Conservation (phyloP, 1,140 invertebrate species). For the Bilobella aurantiaca region DNA sequence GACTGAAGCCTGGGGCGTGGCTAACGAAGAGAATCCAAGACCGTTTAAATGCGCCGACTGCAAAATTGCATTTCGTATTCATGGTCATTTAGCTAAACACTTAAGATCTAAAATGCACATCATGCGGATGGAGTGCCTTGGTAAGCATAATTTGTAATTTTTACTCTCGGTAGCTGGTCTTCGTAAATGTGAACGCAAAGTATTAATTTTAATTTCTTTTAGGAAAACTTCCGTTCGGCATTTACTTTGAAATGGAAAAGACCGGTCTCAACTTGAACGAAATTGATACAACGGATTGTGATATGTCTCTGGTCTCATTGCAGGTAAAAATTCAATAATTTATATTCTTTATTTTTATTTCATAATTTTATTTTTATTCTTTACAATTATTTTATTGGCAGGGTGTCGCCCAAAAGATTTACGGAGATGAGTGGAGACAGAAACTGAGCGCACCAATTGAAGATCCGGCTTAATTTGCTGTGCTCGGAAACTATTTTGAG, state of each 20-base stretch:
- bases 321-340: slow-evolving; percentile 45
- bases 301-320: slow-evolving; percentile 77
- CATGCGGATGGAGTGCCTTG: slow-evolving; percentile 80
- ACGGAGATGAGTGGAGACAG: slow-evolving; percentile 30
- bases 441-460: slow-evolving; percentile 23
- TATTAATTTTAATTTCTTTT: background rate
- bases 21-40: slow-evolving; percentile 62
- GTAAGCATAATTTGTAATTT: slow-evolving; percentile 16
- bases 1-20: slow-evolving; percentile 33
- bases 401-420: slow-evolving; percentile 31
- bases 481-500: too few species aligned
- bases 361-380: slow-evolving; percentile 1
- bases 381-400: slow-evolving; percentile 6
- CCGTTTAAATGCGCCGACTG: slow-evolving; percentile 92
- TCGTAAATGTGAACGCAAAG: background rate
- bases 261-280: slow-evolving; percentile 80
- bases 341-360: too few species aligned
- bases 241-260: slow-evolving; percentile 85
- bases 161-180: too few species aligned
- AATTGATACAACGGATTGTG: slow-evolving; percentile 87
- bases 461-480: slow-evolving; percentile 13
- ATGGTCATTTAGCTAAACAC: slow-evolving; percentile 92
- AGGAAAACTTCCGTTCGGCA: slow-evolving; percentile 87
- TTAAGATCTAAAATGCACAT: slow-evolving; percentile 93
- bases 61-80: slow-evolving; percentile 89